These are phyloP conservation scores for Cylloceria caligata DNA, from an alignment of 2,888 invertebrate genomes.

Conservation along the genomic window DNA sequence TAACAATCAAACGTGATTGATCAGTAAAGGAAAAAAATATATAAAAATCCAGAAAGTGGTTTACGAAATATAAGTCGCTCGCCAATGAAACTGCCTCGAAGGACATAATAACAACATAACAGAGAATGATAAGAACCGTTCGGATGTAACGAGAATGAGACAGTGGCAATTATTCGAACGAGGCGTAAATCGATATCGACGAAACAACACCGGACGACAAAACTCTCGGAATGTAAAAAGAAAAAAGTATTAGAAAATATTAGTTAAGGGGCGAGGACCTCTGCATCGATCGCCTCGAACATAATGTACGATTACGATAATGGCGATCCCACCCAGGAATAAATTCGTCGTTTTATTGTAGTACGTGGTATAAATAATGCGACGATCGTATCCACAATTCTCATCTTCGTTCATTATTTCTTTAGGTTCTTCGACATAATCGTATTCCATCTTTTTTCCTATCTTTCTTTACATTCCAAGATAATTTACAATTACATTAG, in stretches of 20 bases:
- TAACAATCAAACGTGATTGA: too few relatives aligned
- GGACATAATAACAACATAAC: too few relatives aligned
- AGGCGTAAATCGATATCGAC: too few relatives aligned
- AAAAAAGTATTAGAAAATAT: too few relatives aligned
- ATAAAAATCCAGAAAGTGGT: too few relatives aligned
- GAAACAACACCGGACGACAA: too few relatives aligned
- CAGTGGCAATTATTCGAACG: too few relatives aligned
- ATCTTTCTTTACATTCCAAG: conserved; percentile 71
- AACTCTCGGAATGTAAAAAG: not conserved
- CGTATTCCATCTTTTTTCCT: conserved; percentile 20
- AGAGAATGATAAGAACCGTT: too few relatives aligned
- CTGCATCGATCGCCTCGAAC: not conserved
- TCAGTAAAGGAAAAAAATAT: too few relatives aligned
- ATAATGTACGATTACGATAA: not conserved
- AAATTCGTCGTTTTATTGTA: not conserved
- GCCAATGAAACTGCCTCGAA: too few relatives aligned
- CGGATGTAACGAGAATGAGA: too few relatives aligned
- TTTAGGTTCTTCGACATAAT: conserved; percentile 26
- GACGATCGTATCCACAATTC: conserved; percentile 50
- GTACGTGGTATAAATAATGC: conserved; percentile 11
- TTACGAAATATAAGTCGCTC: too few relatives aligned
- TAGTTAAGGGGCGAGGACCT: not conserved
- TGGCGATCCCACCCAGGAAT: not conserved
- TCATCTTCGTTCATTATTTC: conserved; percentile 62
- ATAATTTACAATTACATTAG: conserved; percentile 73